Evolutionary conservation across 2,113 vertebrate genomes (phyloP).

Genomic region (Lasiurus borealis): DNA sequence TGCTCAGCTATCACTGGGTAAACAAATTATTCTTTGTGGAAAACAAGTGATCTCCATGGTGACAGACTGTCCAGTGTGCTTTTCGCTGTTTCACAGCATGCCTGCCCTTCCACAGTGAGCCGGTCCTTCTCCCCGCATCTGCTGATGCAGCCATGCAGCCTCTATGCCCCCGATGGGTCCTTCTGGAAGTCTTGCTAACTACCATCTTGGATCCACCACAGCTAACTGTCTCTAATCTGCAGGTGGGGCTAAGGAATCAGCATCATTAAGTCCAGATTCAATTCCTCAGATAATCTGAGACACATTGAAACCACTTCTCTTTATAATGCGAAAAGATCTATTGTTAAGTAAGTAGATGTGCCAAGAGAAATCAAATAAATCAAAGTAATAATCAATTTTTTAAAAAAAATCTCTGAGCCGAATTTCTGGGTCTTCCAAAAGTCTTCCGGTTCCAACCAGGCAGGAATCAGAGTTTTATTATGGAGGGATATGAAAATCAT

Average conservation of each 20-base stretch:
- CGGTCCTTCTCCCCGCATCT: neutral
- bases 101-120: no score
- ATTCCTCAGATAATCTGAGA: neutral
- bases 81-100: neutral
- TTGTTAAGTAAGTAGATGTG: neutral
- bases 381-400: neutral
- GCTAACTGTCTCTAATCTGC: neutral
- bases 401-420: neutral
- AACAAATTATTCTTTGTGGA: neutral
- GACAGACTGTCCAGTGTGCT: neutral
- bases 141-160: neutral
- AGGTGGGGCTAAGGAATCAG: neutral
- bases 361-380: neutral
- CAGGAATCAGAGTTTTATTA: no score
- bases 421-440: neutral
- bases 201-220: neutral
- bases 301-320: no score
- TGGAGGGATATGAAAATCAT: neutral
- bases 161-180: neutral
- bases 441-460: neutral
- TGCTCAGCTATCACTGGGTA: neutral
- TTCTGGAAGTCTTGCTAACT: neutral
- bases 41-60: neutral
- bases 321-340: no score
- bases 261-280: neutral